Evolutionary conservation across 2,888 invertebrate species (phyloP), one percentile per base, ranked within the genome.

Genomic region (Cordylochernes scorpioides): DNA sequence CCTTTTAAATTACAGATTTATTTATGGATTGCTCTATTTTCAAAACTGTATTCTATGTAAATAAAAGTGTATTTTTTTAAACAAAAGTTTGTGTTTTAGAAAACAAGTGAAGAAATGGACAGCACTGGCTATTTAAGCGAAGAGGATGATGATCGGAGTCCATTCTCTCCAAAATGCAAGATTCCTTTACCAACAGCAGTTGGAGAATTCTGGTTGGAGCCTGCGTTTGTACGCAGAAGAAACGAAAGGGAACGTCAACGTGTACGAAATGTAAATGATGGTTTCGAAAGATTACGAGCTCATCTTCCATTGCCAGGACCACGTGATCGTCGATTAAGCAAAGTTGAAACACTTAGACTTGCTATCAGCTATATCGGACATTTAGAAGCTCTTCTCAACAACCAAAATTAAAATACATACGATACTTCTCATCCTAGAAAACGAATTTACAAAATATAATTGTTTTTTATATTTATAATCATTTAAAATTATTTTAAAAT

Each of bases 311-410:
- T 47, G 14, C 18, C 12, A 3, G 24, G 13, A 7, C 15, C 25
- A n/a, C 27, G 31, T 10, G 32, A 35, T 15, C 16, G 28, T 6
- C 35, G 52, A 13, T 41, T 52, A 28, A 50, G 50, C 35, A 52
- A 52, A 39, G 52, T 52, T 22, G 52, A 52, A 39, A 52, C 51
- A 2, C 39, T 52, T n/a, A n/a, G n/a, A n/a, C n/a, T n/a, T n/a
- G n/a, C n/a, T n/a, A n/a, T n/a, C n/a, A n/a, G n/a, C n/a, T n/a
- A 43, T 48, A 6, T 36, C 49, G 12, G 52, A 52, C 9, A 52
- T 52, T 21, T 37, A 45, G n/a, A n/a, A n/a, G n/a, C n/a, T n/a
- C n/a, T n/a, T n/a, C 8, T 51, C n/a, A n/a, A n/a, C n/a, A n/a
- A n/a, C n/a, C n/a, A n/a, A n/a, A n/a, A n/a, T n/a, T n/a, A n/a